Percentiles rank a stretch among this genome's conserved stretches.
Conservation (phyloP, 2,797 vertebrate species). For the Poecilia velifera region DNA sequence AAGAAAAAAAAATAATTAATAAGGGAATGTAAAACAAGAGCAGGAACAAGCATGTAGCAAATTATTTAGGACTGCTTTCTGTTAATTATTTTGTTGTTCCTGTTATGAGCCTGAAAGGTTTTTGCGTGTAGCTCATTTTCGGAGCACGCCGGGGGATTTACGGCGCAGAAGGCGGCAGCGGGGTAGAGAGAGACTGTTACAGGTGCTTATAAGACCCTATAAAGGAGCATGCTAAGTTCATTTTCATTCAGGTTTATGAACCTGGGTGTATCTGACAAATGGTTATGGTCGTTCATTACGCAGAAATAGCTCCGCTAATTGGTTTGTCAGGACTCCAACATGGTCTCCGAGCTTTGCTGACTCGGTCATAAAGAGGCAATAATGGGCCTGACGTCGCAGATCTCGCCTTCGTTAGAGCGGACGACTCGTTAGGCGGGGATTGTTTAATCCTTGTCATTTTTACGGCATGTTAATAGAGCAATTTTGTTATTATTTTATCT, state of each 20-base stretch:
- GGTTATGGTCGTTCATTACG: conserved; percentile 58
- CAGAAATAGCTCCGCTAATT: conserved; percentile 58
- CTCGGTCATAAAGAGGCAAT: conserved; percentile 58
- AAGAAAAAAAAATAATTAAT: conserved; percentile 42
- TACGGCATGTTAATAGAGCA: conserved; percentile 30
- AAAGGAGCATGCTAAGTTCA: conserved; percentile 19
- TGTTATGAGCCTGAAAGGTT: conserved; percentile 12
- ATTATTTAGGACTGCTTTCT: conserved; percentile 51
- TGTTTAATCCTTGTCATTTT: conserved; percentile 41
- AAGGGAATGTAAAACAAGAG: conserved; percentile 61
- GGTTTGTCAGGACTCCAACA: conserved; percentile 64
- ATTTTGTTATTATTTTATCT: conserved; percentile 21
- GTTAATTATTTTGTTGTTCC: conserved; percentile 36
- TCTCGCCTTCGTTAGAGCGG: conserved; percentile 45
- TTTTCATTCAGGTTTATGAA: conserved; percentile 49
- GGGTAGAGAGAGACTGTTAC: background rate
- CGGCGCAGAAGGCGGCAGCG: conserved; percentile 2
- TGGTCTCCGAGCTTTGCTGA: conserved; percentile 57
- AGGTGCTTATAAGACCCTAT: conserved; percentile 37
- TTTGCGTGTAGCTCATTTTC: conserved; percentile 10
- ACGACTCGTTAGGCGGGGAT: conserved; percentile 36
- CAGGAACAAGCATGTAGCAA: conserved; percentile 41
- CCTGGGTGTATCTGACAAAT: conserved; percentile 49
- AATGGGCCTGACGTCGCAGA: conserved; percentile 50
- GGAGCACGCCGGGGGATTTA: background rate